Evolutionary conservation across 2,888 invertebrate species (phyloP).

Genomic region (Tiliacea aurago): DNA sequence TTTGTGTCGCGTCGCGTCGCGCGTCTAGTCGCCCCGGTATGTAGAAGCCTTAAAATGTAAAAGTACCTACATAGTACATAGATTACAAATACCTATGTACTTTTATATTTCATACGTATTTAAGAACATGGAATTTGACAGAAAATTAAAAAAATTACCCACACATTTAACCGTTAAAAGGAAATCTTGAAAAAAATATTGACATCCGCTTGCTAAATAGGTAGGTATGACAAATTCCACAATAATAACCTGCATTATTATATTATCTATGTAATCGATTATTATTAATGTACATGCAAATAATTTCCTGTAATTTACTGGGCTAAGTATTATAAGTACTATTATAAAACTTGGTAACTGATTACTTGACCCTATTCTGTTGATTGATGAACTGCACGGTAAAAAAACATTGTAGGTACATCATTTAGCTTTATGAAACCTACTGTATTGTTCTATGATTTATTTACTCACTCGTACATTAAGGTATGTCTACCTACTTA

Average conservation of each 20-base stretch:
- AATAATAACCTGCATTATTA: constrained; percentile 20
- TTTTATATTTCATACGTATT: not conserved
- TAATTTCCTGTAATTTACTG: constrained; percentile 60
- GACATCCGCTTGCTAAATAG: constrained; percentile 32
- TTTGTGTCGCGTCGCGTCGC: no score
- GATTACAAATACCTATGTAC: not conserved
- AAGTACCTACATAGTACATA: not conserved
- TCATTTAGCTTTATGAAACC: constrained; percentile 34
- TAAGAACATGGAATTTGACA: no score
- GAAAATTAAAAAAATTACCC: not conserved
- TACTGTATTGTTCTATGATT: constrained; percentile 42
- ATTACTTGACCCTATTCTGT: constrained; percentile 52
- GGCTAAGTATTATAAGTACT: constrained; percentile 18
- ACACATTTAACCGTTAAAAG: not conserved
- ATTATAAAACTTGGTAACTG: constrained; percentile 55
- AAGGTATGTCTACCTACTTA: constrained; percentile 10
- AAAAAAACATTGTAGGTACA: constrained; percentile 29
- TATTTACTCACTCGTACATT: constrained; percentile 19
- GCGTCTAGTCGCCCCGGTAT: no score
- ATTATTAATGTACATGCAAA: constrained; percentile 51
- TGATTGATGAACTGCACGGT: constrained; percentile 53
- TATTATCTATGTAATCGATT: constrained; percentile 17
- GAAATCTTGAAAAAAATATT: constrained; percentile 9
- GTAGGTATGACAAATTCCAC: constrained; percentile 39
- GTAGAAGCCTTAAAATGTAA: no score